These are phyloP conservation scores for Thyatira batis DNA, from an alignment of 2,888 invertebrate genomes.

Conservation along the genomic window DNA sequence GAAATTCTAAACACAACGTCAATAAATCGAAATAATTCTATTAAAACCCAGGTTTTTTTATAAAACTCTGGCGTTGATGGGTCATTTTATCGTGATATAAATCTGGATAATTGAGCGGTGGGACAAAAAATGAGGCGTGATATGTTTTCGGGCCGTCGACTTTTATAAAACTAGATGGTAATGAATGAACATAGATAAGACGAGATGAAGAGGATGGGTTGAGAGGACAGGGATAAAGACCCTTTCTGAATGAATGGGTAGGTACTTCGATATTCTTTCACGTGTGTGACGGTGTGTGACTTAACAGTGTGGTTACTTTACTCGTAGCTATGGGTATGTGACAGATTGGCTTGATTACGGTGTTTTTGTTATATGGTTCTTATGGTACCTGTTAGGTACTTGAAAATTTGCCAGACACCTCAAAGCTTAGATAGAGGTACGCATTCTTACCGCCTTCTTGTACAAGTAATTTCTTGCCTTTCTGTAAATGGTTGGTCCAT, in stretches of 20 bases:
- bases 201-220: constrained; percentile 69
- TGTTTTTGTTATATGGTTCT: constrained; percentile 29
- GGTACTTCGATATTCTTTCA: constrained; percentile 40
- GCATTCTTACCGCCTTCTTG: no score
- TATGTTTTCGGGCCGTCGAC: constrained; percentile 78
- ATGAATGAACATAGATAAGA: constrained; percentile 80
- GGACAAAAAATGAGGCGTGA: constrained; percentile 80
- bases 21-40: no score
- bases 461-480: no score
- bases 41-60: no score
- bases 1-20: no score
- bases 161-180: constrained; percentile 80
- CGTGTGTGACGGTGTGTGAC: constrained; percentile 36
- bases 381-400: constrained; percentile 19
- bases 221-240: constrained; percentile 63
- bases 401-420: no score
- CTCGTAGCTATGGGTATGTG: constrained; percentile 43
- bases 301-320: constrained; percentile 36
- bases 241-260: constrained; percentile 75
- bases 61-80: constrained; percentile 41
- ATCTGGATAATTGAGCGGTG: constrained; percentile 80
- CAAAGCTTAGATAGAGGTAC: no score
- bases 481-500: no score
- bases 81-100: constrained; percentile 77
- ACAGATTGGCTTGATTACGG: constrained; percentile 37